Percentiles rank a stretch among this genome's conserved stretches.
Conservation (phyloP, 2,113 vertebrate species). For the Tyto alba region DNA sequence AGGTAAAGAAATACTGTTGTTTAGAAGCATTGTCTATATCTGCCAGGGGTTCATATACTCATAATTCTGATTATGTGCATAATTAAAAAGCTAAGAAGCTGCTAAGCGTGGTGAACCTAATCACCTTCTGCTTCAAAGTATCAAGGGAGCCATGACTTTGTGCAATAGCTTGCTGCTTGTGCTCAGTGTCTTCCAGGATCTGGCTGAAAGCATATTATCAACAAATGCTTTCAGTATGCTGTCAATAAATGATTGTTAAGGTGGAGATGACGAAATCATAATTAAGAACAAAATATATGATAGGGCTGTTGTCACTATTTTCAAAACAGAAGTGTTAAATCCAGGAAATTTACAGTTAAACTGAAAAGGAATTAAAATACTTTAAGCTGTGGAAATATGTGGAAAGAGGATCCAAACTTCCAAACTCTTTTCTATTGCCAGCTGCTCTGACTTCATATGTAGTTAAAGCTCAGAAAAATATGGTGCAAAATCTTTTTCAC, state of each 20-base stretch:
- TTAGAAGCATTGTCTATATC: background rate
- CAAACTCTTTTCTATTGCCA: background rate
- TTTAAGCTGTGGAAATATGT: slow-evolving; percentile 25
- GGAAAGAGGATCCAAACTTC: background rate
- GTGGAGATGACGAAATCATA: background rate
- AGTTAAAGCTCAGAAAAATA: slow-evolving; percentile 6
- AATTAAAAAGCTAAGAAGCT: background rate
- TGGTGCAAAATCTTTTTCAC: background rate
- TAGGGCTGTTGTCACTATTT: background rate
- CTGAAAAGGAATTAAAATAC: background rate
- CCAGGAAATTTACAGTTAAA: background rate
- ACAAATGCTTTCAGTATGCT: background rate
- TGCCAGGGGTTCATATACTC: background rate
- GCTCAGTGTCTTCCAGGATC: background rate
- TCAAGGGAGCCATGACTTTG: background rate
- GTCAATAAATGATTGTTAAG: background rate
- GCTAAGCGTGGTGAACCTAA: background rate
- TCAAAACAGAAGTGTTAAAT: background rate
- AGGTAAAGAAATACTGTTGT: background rate
- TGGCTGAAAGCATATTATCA: background rate
- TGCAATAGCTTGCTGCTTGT: background rate
- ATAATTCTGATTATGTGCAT: background rate
- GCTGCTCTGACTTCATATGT: background rate
- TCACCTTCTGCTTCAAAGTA: background rate
- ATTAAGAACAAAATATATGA: background rate